phyloP scores from a whole-genome alignment of 2,113 vertebrate species.

The Indicator indicator region DNA sequence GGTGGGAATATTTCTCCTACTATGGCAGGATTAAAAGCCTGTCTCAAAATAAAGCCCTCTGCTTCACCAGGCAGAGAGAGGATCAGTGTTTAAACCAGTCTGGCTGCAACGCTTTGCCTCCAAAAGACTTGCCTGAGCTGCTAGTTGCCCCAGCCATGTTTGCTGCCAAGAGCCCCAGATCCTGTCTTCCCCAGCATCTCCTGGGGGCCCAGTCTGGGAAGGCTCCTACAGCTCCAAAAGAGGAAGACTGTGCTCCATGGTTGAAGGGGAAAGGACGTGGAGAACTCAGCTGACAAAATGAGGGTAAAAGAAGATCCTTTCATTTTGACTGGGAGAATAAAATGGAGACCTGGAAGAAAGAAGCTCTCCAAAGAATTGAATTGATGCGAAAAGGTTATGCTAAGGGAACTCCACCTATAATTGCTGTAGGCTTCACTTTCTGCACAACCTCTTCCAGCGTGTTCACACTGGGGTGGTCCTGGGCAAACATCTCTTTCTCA shows the following conservation, averaged over 20 bases:
- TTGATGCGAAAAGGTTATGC: fast-evolving
- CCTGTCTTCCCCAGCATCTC: not conserved
- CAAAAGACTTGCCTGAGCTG: not conserved
- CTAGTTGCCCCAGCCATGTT: not conserved
- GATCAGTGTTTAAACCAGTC: not conserved
- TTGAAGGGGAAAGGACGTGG: not conserved
- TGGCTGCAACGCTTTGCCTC: not conserved
- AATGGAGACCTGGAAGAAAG: not conserved
- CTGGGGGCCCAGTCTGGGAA: not conserved
- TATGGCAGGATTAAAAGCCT: not conserved
- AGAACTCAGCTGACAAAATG: not conserved
- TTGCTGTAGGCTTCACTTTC: constrained; percentile 90
- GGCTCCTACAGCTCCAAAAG: not conserved
- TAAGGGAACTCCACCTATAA: constrained; percentile 84
- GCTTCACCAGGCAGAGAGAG: not conserved
- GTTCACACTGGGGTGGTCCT: constrained; percentile 87
- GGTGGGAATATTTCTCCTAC: not conserved
- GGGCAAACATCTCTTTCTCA: constrained; percentile 92
- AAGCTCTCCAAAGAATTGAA: not conserved
- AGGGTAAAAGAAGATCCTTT: not conserved
- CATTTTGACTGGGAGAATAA: not conserved
- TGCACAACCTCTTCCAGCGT: constrained; percentile 91
- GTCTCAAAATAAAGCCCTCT: not conserved
- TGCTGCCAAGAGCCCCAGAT: not conserved
- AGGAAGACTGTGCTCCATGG: not conserved